Base-by-base conservation (phyloP, 2,888 invertebrate species). In the Theretra japonica region DNA sequence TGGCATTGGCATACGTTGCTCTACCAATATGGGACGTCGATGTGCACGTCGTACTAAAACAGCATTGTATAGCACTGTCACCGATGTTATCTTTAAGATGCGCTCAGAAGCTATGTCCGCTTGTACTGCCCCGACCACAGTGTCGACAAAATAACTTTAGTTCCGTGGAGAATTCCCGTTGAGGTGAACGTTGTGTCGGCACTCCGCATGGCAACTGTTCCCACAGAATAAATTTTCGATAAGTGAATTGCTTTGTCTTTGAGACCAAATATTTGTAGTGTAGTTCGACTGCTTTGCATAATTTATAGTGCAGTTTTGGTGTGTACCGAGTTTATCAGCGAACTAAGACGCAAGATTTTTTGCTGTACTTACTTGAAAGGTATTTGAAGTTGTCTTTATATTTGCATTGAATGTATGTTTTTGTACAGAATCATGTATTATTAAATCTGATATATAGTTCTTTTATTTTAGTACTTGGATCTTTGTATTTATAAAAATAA, bases 101-200 rank as follows among this genome's bases (percentile, higher is more conserved):
- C 73, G 75, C 71, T 76, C 73, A 75, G 74, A 74, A 70, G 73
- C 77, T 74, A 70, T 77, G 74, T 75, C 74, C 74, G 77, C 75
- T 76, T 75, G 74, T 71, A 71, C 74, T 74, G 81, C 78, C 76
- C 69, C 77, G 79, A 81, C 79, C 81, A 82, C 84, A 80, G 79
- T 79, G 88, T 82, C 89, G 86, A 86, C 87, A 80, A 88, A 90
- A 89, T 89, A 89, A 88, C 88, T 90, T 91, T 88, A 91, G 92
- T 93, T 88, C 86, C 87, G 86, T 82, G 83, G 85, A 80, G 89
- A 83, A 84, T 86, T 87, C 84, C 82, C 82, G 80, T 79, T 79
- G 86, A 81, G 82, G 86, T 82, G 88, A 88, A 91, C 92, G 93
- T 83, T 75, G 75, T 76, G 72, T 62, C 70, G 33, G 65, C 41